These are phyloP conservation scores for Enteromius paludinosus DNA, from an alignment of 2,797 vertebrate genomes.

Conservation along the genomic window DNA sequence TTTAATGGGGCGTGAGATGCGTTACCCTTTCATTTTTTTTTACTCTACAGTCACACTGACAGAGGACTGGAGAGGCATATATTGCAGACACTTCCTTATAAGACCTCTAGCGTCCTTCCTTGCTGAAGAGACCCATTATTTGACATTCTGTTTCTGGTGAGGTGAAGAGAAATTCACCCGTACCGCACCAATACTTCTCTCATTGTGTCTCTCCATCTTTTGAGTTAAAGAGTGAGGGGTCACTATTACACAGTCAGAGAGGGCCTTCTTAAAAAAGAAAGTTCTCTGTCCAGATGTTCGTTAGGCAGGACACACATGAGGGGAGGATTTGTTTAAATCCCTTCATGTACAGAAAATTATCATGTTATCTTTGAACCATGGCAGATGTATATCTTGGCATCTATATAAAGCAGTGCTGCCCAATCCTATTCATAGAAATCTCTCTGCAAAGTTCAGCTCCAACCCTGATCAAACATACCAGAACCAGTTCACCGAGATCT, in stretches of 20 bases:
- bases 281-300: neutral
- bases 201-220: neutral
- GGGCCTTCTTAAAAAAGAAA: neutral
- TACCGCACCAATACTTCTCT: neutral
- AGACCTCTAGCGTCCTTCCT: conserved; percentile 29
- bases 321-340: neutral
- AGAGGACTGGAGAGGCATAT: conserved; percentile 18
- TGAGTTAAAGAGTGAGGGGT: neutral
- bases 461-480: neutral
- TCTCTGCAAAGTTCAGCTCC: neutral
- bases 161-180: conserved; percentile 14
- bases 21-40: conserved; percentile 36
- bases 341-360: neutral
- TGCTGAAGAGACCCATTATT: conserved; percentile 25
- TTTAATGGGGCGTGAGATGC: conserved; percentile 43
- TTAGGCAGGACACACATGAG: neutral
- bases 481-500: neutral
- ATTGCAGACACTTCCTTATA: conserved; percentile 22
- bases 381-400: neutral
- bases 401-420: neutral
- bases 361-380: neutral
- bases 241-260: conserved; percentile 21
- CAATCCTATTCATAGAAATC: neutral
- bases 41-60: conserved; percentile 24
- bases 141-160: conserved; percentile 44